Conservation (phyloP, 2,113 vertebrate species). For the Isurus oxyrinchus region DNA sequence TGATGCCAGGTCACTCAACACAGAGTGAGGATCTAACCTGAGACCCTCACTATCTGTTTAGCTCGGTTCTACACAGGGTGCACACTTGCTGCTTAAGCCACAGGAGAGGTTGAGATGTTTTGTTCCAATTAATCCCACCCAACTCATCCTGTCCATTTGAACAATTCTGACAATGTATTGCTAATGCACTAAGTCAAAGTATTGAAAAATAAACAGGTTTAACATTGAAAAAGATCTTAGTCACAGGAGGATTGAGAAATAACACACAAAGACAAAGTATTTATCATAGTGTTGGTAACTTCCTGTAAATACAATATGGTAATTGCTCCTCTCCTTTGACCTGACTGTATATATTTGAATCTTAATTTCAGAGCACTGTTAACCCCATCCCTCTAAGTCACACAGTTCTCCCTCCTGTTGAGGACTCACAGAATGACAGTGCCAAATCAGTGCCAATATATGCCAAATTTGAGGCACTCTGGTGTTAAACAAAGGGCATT, state of each 20-base stretch:
- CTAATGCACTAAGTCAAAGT: neutral
- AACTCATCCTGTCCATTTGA: neutral
- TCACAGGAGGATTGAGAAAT: neutral
- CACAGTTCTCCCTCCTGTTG: neutral
- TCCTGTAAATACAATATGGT: neutral
- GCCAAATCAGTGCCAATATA: constrained; percentile 7
- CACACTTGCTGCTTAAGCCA: neutral
- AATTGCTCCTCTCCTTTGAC: neutral
- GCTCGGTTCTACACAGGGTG: neutral
- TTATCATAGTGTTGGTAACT: neutral
- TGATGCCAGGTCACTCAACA: neutral
- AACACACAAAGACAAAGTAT: neutral
- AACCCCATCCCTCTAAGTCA: neutral
- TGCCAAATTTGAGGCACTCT: constrained; percentile 27
- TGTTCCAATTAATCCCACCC: neutral
- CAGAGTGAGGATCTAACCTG: neutral
- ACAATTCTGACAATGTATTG: neutral
- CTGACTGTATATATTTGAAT: neutral
- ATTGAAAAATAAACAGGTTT: neutral
- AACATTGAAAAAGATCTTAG: neutral
- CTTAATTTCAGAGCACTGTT: neutral
- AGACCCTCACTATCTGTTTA: neutral
- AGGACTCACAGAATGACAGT: neutral
- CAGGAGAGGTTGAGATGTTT: neutral
- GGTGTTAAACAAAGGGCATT: constrained; percentile 32